A percentile compares a stretch with the other conserved stretches of the same genome.
phyloP scores from a whole-genome alignment of 2,113 vertebrate species.

The Cepphus grylle region DNA sequence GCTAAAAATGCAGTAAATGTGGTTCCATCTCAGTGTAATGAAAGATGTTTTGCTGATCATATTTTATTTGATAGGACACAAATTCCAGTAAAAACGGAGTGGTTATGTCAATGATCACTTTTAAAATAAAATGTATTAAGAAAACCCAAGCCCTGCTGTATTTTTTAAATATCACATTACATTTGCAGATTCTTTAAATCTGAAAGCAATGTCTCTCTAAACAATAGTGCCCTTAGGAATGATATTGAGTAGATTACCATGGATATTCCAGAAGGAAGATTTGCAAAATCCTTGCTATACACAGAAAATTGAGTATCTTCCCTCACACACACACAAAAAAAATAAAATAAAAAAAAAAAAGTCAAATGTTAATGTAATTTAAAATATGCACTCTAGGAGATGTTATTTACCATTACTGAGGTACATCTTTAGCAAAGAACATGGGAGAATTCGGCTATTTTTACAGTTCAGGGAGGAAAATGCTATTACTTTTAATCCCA shows the following conservation, averaged over 20 bases:
- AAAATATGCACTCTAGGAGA: neutral
- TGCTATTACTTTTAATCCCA: neutral
- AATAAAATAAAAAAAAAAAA: neutral
- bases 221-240: neutral
- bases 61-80: neutral
- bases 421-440: neutral
- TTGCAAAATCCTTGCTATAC: neutral
- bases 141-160: neutral
- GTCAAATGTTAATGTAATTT: neutral
- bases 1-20: neutral
- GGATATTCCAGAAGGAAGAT: neutral
- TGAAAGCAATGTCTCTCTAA: neutral
- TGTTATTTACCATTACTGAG: neutral
- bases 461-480: neutral
- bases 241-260: neutral
- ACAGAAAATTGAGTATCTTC: neutral
- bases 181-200: neutral
- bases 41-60: neutral
- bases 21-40: neutral
- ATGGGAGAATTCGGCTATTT: neutral
- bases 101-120: neutral
- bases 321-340: neutral
- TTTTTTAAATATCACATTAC: neutral
- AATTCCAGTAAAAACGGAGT: neutral
- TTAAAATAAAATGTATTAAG: neutral